Percentiles rank a stretch among this genome's conserved stretches.
phyloP scores from a whole-genome alignment of 2,797 vertebrate species.

The Gymnopithys bicolor region DNA sequence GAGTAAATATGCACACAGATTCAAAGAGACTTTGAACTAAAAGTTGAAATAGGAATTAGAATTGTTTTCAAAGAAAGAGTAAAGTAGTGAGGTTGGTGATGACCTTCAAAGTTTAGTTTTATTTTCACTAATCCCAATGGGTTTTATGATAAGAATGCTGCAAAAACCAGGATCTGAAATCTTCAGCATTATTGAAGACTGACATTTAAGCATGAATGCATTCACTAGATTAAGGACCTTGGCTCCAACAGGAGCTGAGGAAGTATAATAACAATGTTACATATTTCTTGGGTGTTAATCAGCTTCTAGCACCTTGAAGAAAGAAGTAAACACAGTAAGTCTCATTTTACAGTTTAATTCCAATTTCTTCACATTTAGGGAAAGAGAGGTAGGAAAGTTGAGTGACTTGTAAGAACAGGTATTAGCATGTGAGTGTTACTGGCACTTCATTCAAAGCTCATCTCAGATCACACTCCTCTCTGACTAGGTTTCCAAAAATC shows the following conservation, averaged over 20 bases:
- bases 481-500: slow-evolving; percentile 2
- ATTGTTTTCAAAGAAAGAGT: background rate
- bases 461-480: background rate
- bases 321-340: background rate
- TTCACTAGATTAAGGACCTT: background rate
- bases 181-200: background rate
- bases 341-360: background rate
- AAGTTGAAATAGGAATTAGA: background rate
- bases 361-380: background rate
- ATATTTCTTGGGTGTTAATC: background rate
- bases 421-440: background rate
- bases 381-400: background rate
- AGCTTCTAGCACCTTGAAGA: background rate
- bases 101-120: background rate
- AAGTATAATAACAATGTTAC: background rate
- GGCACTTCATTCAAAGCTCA: background rate
- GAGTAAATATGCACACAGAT: background rate
- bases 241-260: background rate
- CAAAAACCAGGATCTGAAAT: background rate
- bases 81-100: background rate
- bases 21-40: background rate
- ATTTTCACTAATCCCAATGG: background rate
- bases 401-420: slow-evolving; percentile 8
- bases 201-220: background rate
- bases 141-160: background rate